Evolutionary conservation across 1,140 invertebrate genomes (phyloP).

Genomic region (Paracyclopina nana): DNA sequence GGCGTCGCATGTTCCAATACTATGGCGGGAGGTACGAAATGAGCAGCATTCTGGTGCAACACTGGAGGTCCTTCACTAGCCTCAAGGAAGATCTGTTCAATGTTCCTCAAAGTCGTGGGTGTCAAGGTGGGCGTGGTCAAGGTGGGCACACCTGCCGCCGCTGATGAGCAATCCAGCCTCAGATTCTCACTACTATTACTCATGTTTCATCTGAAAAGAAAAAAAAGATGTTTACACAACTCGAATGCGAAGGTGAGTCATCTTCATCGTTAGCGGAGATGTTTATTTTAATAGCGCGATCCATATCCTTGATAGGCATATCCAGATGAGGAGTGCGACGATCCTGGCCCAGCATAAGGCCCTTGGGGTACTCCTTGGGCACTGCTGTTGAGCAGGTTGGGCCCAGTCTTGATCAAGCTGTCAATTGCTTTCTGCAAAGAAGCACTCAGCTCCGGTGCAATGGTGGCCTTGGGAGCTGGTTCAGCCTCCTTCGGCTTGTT

Average conservation of each 20-base stretch:
- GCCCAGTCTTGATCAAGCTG: conserved; percentile 11
- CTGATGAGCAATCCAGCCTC: too few species aligned
- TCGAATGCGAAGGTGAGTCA: too few species aligned
- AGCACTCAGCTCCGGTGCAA: not conserved
- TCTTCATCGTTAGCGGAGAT: too few species aligned
- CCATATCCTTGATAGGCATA: too few species aligned
- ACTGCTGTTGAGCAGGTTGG: conserved; percentile 24
- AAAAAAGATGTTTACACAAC: too few species aligned
- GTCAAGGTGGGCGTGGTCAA: conserved; percentile 76
- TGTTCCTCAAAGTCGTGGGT: conserved; percentile 70
- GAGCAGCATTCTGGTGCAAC: conserved; percentile 55
- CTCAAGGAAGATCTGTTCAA: conserved; percentile 47
- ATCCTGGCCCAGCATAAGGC: too few species aligned
- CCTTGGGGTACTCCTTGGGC: too few species aligned
- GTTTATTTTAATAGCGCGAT: too few species aligned
- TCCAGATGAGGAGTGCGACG: too few species aligned
- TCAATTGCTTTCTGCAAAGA: conserved; percentile 13
- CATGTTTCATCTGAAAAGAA: too few species aligned
- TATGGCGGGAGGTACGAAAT: conserved; percentile 60
- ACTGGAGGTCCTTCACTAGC: conserved; percentile 5
- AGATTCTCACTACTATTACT: too few species aligned
- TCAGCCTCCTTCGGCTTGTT: not conserved
- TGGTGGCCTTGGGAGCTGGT: not conserved
- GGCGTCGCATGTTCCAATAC: not conserved
- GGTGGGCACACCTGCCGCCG: conserved; percentile 48